These are phyloP conservation scores for Hormaphis cornu DNA, from an alignment of 1,140 invertebrate genomes.

Conservation along the genomic window DNA sequence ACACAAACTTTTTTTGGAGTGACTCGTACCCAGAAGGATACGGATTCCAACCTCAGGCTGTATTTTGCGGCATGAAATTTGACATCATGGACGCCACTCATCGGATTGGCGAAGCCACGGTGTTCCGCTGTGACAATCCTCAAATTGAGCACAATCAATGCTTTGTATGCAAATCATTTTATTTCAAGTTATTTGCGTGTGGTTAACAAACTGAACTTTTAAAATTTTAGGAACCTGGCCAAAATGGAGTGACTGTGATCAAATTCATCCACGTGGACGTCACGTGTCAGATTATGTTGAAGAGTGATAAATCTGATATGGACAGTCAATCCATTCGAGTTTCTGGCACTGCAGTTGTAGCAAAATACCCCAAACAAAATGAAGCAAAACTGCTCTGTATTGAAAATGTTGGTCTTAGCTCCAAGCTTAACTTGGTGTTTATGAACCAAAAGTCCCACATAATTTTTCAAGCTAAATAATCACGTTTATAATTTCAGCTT, in stretches of 20 bases:
- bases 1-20: constrained; percentile 67
- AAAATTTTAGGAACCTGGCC: constrained; percentile 38
- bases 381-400: constrained; percentile 50
- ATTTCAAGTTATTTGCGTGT: neutral
- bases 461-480: constrained; percentile 48
- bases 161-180: constrained; percentile 42
- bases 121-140: constrained; percentile 54
- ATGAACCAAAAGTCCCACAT: constrained; percentile 52
- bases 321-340: constrained; percentile 54
- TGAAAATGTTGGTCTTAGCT: constrained; percentile 56
- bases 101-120: constrained; percentile 51
- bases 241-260: constrained; percentile 46
- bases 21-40: constrained; percentile 63
- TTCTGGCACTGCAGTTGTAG: constrained; percentile 53
- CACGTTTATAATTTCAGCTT: neutral
- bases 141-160: constrained; percentile 53
- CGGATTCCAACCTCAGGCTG: constrained; percentile 57
- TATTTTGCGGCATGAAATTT: constrained; percentile 56
- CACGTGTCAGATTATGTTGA: constrained; percentile 53
- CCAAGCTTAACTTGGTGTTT: constrained; percentile 55
- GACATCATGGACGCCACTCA: constrained; percentile 50
- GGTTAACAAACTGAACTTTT: neutral
- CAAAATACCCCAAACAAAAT: constrained; percentile 48
- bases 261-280: constrained; percentile 58
- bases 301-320: constrained; percentile 43